phyloP scores from a whole-genome alignment of 2,797 vertebrate genomes.

The Gallirallus australis region DNA sequence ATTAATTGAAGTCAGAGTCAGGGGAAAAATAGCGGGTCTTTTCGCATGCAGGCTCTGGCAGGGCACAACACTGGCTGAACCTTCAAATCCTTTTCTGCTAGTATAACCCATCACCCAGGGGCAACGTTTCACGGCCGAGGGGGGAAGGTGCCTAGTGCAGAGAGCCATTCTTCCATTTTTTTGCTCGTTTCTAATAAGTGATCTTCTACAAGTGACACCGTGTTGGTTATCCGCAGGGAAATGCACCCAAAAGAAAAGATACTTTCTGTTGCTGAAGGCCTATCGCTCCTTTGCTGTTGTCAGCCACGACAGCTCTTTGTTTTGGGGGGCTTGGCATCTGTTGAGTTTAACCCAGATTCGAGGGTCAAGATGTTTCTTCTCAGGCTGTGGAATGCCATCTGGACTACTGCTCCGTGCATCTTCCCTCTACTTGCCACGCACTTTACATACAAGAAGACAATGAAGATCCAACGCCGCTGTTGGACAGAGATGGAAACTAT shows the following conservation, averaged over 20 bases:
- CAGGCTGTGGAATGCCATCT: conserved; percentile 73
- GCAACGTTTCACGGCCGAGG: conserved; percentile 16
- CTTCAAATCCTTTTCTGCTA: conserved; percentile 6
- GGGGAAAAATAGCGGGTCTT: conserved; percentile 56
- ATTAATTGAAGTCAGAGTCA: conserved; percentile 77
- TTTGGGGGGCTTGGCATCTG: conserved; percentile 65
- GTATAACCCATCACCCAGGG: conserved; percentile 22
- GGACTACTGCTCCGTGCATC: conserved; percentile 35
- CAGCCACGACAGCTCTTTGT: conserved; percentile 66
- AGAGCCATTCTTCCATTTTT: background rate
- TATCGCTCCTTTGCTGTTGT: background rate
- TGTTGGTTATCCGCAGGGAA: background rate
- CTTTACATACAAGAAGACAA: conserved; percentile 46
- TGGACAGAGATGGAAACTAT: conserved; percentile 56
- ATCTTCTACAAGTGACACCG: background rate
- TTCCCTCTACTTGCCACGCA: conserved; percentile 46
- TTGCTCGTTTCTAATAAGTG: background rate
- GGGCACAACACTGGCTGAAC: background rate
- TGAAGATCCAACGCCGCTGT: conserved; percentile 41
- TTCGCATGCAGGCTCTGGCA: conserved; percentile 35
- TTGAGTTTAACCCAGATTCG: conserved; percentile 70
- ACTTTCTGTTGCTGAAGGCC: conserved; percentile 35
- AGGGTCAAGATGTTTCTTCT: conserved; percentile 73
- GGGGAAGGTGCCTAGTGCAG: background rate
- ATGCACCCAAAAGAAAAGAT: conserved; percentile 17